These are phyloP conservation scores for Amphilophus citrinellus DNA, from an alignment of 2,113 vertebrate genomes.

Conservation along the genomic window DNA sequence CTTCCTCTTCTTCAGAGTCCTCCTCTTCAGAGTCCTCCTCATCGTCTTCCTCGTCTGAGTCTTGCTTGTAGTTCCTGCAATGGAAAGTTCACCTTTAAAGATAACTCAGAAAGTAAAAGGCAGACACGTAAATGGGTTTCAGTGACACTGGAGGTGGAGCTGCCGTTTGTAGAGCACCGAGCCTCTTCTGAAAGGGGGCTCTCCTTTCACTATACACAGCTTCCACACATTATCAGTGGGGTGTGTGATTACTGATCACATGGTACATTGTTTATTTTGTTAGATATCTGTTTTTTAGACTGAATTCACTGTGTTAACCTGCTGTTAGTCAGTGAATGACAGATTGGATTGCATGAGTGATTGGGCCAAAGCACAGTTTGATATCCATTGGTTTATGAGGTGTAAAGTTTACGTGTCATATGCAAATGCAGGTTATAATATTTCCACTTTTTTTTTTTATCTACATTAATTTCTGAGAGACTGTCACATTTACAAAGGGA, in stretches of 20 bases:
- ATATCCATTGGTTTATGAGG: too few species aligned
- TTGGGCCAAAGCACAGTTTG: not conserved
- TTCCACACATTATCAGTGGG: not conserved
- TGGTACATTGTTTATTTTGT: too few species aligned
- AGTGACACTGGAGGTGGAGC: not conserved
- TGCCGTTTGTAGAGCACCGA: not conserved
- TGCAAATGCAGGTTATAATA: too few species aligned
- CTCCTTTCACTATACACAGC: not conserved
- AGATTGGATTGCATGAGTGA: not conserved
- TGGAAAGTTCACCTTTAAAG: not conserved
- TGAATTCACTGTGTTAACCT: not conserved
- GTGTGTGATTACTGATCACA: not conserved
- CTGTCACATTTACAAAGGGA: too few species aligned
- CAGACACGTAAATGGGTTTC: not conserved
- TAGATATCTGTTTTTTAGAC: not conserved
- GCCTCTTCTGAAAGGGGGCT: not conserved
- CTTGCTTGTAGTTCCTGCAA: slow-evolving; percentile 91
- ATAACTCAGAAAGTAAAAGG: not conserved
- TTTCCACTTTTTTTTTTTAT: too few species aligned
- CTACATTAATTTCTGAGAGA: too few species aligned
- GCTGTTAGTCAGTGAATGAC: not conserved
- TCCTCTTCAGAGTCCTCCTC: slow-evolving; percentile 87
- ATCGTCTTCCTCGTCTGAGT: slow-evolving; percentile 87
- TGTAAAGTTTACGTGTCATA: too few species aligned
- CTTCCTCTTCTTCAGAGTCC: slow-evolving; percentile 85